Evolutionary conservation across 2,113 vertebrate species (phyloP), one percentile per base, ranked within the genome.

Genomic region (Emydocephalus ijimae): DNA sequence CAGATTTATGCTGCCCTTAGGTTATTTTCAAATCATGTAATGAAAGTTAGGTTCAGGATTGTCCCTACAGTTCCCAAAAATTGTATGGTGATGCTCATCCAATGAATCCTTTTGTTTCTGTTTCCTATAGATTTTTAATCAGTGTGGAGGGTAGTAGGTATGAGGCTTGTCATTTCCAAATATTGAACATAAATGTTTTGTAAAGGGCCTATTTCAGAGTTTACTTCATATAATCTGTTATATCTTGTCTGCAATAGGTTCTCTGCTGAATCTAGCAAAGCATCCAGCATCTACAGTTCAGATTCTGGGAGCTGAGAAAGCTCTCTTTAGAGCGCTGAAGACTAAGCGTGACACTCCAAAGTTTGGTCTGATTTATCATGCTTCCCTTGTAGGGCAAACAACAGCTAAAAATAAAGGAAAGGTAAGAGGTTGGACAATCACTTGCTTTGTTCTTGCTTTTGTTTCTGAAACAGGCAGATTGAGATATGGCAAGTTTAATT

Each of bases 221-320:
- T 9, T 92, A 20, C 2, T 93, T 8, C 24, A 91, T 24, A 26
- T 6, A 91, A 85, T 39, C 88, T 12, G 29, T 90, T 3, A 5
- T 57, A 57, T 94, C 64, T 91, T 24, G 95, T 88, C 52, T 94
- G 69, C 74, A 64, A 0, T 92, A 99, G 99, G 99, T 61, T 99
- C 99, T 50, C 98, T 99, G 69, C 95, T 99, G 96, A 99, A 99
- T 97, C 97, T 99, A 97, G 99, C 99, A 0, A 99, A 99, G 92
- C 99, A 99, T 92, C 99, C 99, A 0, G 99, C 99, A 69, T 99
- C 99, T 92, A 99, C 99, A 0, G 99, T 99, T 94, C 99, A 99
- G 97, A 98, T 99, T 94, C 97, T 99, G 20, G 99, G 99, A 48
- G 99, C 99, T 90, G 99, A 99, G 96, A 99, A 99, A 86, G 99